A percentile compares a stretch with the other conserved stretches of the same genome.
phyloP scores from a whole-genome alignment of 2,113 vertebrate genomes.

The Acrocephalus arundinaceus region DNA sequence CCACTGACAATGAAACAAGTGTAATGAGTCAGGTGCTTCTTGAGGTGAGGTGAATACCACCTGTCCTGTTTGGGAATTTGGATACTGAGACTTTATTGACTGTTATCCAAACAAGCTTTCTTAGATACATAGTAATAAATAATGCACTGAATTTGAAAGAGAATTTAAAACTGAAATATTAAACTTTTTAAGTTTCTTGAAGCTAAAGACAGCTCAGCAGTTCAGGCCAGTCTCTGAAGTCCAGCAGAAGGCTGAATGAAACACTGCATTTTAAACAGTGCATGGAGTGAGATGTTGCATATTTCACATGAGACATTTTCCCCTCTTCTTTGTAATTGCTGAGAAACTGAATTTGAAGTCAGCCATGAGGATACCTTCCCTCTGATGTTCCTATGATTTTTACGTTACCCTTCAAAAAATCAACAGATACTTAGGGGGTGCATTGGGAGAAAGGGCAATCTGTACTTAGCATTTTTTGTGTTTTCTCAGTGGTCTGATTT shows the following conservation, averaged over 20 bases:
- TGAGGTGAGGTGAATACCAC: not conserved
- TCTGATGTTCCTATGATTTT: not conserved
- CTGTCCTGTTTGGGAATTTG: not conserved
- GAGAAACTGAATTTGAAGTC: not conserved
- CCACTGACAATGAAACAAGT: not conserved
- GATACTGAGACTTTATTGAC: not conserved
- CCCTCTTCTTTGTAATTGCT: not conserved
- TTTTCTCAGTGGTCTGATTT: not conserved
- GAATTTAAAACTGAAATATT: not conserved
- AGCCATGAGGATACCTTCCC: not conserved
- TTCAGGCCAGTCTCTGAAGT: not conserved
- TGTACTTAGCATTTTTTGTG: not conserved
- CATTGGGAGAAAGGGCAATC: not conserved
- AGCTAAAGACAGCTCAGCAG: not conserved
- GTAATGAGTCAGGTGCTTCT: not conserved
- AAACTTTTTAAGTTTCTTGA: not conserved
- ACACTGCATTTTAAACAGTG: not conserved
- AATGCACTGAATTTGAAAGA: not conserved
- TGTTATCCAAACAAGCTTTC: not conserved
- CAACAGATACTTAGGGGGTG: not conserved
- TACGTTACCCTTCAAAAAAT: not conserved
- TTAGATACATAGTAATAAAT: not conserved
- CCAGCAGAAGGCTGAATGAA: not conserved
- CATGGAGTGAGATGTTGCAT: not conserved
- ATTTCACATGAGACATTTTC: not conserved